Conservation (phyloP, 1,140 invertebrate genomes). For the Aphelenchoides fujianensis region DNA sequence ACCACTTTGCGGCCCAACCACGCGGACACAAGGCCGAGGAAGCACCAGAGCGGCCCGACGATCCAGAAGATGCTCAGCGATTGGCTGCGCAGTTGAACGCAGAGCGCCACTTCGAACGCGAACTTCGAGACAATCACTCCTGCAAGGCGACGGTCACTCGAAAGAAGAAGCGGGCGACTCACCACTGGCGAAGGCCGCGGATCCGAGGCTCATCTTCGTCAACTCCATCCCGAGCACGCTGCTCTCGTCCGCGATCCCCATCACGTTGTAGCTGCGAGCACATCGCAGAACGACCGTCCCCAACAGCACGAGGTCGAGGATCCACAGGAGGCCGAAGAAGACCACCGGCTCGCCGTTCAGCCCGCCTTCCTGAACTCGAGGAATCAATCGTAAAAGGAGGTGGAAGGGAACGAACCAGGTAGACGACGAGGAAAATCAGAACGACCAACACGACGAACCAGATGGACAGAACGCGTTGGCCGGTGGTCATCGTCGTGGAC, state of each 20-base stretch:
- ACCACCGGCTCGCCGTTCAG: background rate
- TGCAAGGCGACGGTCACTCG: background rate
- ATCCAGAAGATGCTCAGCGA: slow-evolving; percentile 1
- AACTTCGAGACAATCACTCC: slow-evolving; percentile 2
- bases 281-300: background rate
- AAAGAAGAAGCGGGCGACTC: background rate
- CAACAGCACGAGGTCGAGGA: background rate
- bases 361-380: slow-evolving; percentile 4
- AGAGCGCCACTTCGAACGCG: background rate
- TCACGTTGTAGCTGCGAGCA: background rate
- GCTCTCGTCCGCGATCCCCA: background rate
- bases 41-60: background rate
- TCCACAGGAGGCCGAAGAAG: slow-evolving; percentile 1
- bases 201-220: background rate
- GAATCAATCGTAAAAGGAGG: background rate
- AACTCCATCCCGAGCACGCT: background rate
- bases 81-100: slow-evolving; percentile 1
- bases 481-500: background rate
- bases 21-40: slow-evolving; percentile 2
- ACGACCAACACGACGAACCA: background rate
- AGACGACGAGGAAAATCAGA: background rate
- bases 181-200: background rate
- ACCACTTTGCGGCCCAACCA: background rate
- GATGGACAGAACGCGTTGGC: background rate
- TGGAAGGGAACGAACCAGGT: background rate